Evolutionary conservation across 1,140 invertebrate species (phyloP).

Genomic region (Cotesia chilonis): DNA sequence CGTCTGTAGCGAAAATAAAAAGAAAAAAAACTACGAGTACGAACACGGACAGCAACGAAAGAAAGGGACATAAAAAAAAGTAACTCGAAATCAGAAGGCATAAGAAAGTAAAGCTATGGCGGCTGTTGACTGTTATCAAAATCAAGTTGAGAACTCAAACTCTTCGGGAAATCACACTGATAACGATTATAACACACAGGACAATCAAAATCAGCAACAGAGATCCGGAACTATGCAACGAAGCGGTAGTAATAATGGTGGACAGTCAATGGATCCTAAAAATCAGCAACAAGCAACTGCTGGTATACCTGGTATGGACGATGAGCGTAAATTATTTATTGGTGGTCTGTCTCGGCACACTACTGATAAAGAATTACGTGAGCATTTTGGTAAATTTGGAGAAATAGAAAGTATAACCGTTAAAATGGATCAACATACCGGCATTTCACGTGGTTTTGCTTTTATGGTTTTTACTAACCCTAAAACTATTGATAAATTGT

Average conservation of each 20-base stretch:
- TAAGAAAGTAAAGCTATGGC: conserved; percentile 47
- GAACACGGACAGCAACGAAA: no score
- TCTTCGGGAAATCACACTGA: conserved; percentile 32
- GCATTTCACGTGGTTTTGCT: conserved; percentile 74
- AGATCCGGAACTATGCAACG: conserved; percentile 25
- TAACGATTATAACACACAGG: conserved; percentile 41
- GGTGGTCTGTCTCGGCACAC: conserved; percentile 65
- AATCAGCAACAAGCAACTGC: conserved; percentile 58
- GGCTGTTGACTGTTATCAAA: conserved; percentile 59
- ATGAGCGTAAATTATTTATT: conserved; percentile 67
- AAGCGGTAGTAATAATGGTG: conserved; percentile 7
- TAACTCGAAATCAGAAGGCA: conserved; percentile 14
- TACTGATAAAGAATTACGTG: conserved; percentile 68
- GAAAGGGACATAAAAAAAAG: not conserved
- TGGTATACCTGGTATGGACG: conserved; percentile 65
- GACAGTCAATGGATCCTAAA: not conserved
- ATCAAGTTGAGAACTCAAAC: conserved; percentile 51
- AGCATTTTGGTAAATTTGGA: conserved; percentile 73
- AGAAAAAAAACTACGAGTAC: no score
- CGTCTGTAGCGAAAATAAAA: no score
- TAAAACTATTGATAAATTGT: conserved; percentile 71
- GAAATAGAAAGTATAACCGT: conserved; percentile 73
- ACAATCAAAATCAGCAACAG: conserved; percentile 43
- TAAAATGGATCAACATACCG: conserved; percentile 74
- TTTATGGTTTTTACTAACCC: conserved; percentile 75